A percentile compares a stretch with the other conserved stretches of the same genome.
Conservation (phyloP, 64 coral and sea anemone genomes). For the Cladopsammia gracilis region DNA sequence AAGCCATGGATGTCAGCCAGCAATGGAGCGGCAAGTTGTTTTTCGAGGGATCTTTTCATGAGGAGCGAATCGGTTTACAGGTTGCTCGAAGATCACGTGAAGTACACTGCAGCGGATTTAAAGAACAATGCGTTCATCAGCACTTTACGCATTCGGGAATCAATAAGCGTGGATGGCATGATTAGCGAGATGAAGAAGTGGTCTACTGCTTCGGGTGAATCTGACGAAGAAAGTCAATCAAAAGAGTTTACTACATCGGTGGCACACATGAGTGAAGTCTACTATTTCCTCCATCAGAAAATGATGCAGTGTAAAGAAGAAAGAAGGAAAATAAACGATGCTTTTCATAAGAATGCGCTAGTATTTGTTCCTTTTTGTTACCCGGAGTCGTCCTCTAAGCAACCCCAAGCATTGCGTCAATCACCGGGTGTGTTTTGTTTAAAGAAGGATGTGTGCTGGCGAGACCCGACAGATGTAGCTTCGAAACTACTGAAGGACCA, state of each 20-base stretch:
- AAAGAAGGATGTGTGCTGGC: conserved; percentile 86
- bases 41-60: conserved; percentile 63
- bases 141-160: conserved; percentile 45
- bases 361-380: conserved; percentile 65
- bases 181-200: conserved; percentile 71
- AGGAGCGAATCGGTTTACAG: not conserved
- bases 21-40: not conserved
- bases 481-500: conserved; percentile 25
- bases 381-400: not conserved
- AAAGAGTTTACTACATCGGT: conserved; percentile 59
- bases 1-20: conserved; percentile 62
- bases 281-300: conserved; percentile 56
- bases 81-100: conserved; percentile 72
- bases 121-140: conserved; percentile 48
- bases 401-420: not conserved
- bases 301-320: conserved; percentile 4
- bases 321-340: conserved; percentile 46
- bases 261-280: conserved; percentile 78
- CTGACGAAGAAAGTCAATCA: not conserved
- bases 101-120: conserved; percentile 49
- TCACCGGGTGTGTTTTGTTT: conserved; percentile 45
- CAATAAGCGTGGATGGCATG: conserved; percentile 56
- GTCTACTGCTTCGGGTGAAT: conserved; percentile 24
- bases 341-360: conserved; percentile 65
- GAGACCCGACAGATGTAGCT: conserved; percentile 70